Base-by-base conservation (phyloP, 2,888 invertebrate genomes). In the Entomobrya proxima region DNA sequence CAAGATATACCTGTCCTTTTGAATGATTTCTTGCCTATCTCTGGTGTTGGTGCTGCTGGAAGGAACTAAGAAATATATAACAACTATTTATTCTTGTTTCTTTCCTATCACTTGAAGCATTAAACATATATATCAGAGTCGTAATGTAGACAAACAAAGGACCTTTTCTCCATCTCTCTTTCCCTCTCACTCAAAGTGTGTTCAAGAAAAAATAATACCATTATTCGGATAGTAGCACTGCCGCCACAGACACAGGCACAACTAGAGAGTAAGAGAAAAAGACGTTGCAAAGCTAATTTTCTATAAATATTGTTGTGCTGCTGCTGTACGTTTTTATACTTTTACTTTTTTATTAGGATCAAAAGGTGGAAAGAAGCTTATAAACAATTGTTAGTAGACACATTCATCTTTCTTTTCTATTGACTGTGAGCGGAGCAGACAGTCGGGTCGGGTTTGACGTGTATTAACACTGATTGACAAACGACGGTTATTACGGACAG, bases 381-480 rank as follows among this genome's bases (percentile, higher is more conserved):
- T 40, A 13, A 15, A 37, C 67, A 40, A 40, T 67, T 67, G n/a
- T 64, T 18, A n/a, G 37, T 67, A 55, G 27, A 21, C 11, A 67
- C 5, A 2, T 9, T 11, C 40, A n/a, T n/a, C 3, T 32, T 30
- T 58, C 13, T 32, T 4, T 61, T 13, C 13, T 18, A 21, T 21
- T n/a, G 52, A 5, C 32, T 30, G 32, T 18, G 21, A 15, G 13
- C n/a, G 52, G 21, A 44, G n/a, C 44, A 44, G 69, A 44, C 40
- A 44, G 27, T 27, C 69, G 27, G 27, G 27, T 27, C 69, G 27
- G 18, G 35, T 52, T 50, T 74, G 52, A 52, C 50, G 50, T 52
- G 74, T 52, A 74, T 74, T 52, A 74, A 74, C 52, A 74, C 52
- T 74, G 74, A 74, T 52, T 52, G 74, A 74, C 74, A 74, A 74